Evolutionary conservation across 2,888 invertebrate genomes (phyloP), one percentile per base, ranked within the genome.

Genomic region (Machimus atricapillus): DNA sequence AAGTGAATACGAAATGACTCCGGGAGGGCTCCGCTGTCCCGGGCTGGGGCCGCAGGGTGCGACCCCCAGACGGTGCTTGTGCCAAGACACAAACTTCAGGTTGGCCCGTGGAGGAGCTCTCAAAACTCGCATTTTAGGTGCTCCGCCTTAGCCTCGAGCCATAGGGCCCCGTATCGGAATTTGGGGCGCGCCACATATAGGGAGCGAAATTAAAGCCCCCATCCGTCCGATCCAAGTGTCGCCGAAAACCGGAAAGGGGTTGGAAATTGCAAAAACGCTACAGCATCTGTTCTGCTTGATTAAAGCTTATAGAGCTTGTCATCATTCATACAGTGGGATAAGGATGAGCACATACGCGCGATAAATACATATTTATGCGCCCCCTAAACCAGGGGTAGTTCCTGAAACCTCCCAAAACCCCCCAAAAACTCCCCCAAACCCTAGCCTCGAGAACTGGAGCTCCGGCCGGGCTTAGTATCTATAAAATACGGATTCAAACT

Each of bases 201-300:
- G 34, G 27, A 19, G 34, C 58, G n/a, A 82, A 58, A 82, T 82
- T 82, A 82, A 82, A 40, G n/a, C 58, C 37, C 16, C 43, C 43
- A 12, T 82, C 66, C 82, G 37, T 56, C 58, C 40, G 34, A 7
- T 40, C 12, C 58, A 85, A 46, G 85, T 74, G 74, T 43, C 16
- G 12, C 74, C 46, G 37, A 27, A 19, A 66, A 66, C 46, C 43
- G 14, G 73, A 9, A 37, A 23, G 43, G 74, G 34, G 14, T 27
- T 74, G 46, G 74, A 74, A 85, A 85, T 83, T 85, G 85, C 85
- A 74, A 85, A 85, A 85, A 74, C 34, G 85, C 85, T 43, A 74
- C 74, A 66, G 74, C 85, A 85, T 85, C 85, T 85, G 85, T 85
- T 85, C 74, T 85, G 85, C 85, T 85, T 85, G 85, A 85, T 85